phyloP scores from a whole-genome alignment of 2,888 invertebrate genomes.

The Buathra laborator region DNA sequence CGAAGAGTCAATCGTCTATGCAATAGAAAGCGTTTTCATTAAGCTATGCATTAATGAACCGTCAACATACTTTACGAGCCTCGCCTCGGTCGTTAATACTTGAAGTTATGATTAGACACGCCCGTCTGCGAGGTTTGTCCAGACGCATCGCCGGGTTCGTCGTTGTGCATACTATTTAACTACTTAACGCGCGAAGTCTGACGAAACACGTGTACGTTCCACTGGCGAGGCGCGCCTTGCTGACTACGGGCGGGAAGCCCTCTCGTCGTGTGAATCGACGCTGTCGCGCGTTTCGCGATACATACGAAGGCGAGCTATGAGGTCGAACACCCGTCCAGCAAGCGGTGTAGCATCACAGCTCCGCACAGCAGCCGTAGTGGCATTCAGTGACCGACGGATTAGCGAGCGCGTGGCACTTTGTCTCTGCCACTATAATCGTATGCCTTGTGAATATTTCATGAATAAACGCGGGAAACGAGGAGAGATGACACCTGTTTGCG shows the following conservation, averaged over 20 bases:
- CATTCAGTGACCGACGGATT: conserved; percentile 47
- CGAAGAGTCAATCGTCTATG: neutral
- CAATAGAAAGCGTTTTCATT: conserved; percentile 4
- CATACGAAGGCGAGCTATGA: conserved; percentile 20
- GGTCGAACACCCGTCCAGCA: conserved; percentile 63
- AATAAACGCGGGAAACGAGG: conserved; percentile 71
- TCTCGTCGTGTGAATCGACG: conserved; percentile 49
- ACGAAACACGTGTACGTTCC: conserved; percentile 60
- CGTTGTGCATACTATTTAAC: conserved; percentile 60
- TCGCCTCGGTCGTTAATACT: conserved; percentile 54
- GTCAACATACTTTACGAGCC: conserved; percentile 13
- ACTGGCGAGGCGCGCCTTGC: conserved; percentile 57
- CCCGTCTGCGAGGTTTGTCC: conserved; percentile 39
- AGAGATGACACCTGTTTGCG: conserved; percentile 80
- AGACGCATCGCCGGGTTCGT: conserved; percentile 10
- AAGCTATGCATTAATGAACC: conserved; percentile 18
- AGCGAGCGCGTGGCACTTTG: conserved; percentile 54
- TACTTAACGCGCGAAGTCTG: conserved; percentile 60
- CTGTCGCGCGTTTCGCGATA: conserved; percentile 31
- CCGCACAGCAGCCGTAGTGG: neutral
- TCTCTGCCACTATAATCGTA: conserved; percentile 74
- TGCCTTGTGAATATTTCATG: conserved; percentile 83
- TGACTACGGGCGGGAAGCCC: conserved; percentile 21
- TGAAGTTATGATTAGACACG: conserved; percentile 61
- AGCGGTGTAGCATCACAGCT: conserved; percentile 1